These are phyloP conservation scores for Myathropa florea DNA, from an alignment of 2,888 invertebrate species.

Conservation along the genomic window DNA sequence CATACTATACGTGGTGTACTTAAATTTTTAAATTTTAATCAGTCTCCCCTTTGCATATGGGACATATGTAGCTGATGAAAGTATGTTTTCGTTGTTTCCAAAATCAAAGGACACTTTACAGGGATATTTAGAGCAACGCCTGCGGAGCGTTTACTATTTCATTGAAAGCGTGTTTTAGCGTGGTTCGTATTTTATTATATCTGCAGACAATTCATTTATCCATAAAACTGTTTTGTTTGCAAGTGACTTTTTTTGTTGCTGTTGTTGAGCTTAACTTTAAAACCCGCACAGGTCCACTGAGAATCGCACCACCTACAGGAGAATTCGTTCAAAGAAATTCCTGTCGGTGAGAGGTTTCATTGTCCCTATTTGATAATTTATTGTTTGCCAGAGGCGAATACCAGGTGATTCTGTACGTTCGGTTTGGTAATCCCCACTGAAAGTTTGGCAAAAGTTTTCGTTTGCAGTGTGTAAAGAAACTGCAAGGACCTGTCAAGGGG, in stretches of 20 bases:
- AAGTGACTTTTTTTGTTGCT: not conserved
- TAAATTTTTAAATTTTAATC: conserved; percentile 7
- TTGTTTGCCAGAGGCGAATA: conserved; percentile 38
- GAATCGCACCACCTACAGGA: not conserved
- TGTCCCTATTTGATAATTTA: conserved; percentile 42
- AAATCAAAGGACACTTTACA: conserved; percentile 1
- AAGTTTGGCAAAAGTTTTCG: conserved; percentile 51
- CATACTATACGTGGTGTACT: not conserved
- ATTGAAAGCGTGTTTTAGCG: not conserved
- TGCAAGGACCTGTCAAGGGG: conserved; percentile 31
- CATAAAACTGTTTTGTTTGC: not conserved
- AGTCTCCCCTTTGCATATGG: not conserved
- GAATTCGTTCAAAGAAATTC: conserved; percentile 29
- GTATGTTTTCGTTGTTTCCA: not conserved
- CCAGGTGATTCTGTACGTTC: conserved; percentile 35
- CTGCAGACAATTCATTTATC: not conserved
- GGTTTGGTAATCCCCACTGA: conserved; percentile 28
- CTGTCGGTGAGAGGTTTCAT: conserved; percentile 34
- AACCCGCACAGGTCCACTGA: not conserved
- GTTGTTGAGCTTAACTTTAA: conserved; percentile 12
- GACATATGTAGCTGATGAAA: not conserved
- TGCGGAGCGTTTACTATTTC: not conserved
- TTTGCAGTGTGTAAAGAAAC: conserved; percentile 37
- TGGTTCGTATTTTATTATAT: not conserved
- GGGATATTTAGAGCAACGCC: not conserved